Evolutionary conservation across 2,113 vertebrate species (phyloP), one percentile per base, ranked within the genome.

Genomic region (Planiliza haematocheilus): DNA sequence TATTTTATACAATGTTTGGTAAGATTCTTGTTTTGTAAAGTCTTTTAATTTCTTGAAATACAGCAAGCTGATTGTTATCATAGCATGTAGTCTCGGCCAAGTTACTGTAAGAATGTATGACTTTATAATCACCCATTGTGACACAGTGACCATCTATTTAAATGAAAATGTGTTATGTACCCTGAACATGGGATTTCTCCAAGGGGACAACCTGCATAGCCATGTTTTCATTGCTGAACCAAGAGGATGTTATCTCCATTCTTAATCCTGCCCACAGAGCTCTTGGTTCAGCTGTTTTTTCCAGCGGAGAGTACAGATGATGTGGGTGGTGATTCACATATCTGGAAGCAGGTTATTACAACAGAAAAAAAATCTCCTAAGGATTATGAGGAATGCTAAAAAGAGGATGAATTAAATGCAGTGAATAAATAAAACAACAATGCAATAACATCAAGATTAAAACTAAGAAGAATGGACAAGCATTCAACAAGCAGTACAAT

Each of bases 201-300:
- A 30, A 30, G 24, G 2, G 24, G 24, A 10, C 12, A 41, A 41
- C 10, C 37, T 37, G 17, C 56, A 20, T 10, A n/a, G 17, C 17
- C 20, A 7, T 21, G 18, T 7, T 58, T 58, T 59, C 16, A 12
- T 14, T 20, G 55, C 17, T 30, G 53, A 14, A 2, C 16, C 17
- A 49, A 9, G 17, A 49, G 18, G 46, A 49, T 20, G 9, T 4
- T 20, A n/a, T 49, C 8, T 49, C 17, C 46, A 49, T n/a, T 20
- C 46, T 11, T 18, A 49, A 49, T 49, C 46, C 46, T 49, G 46
- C 8, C 46, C 10, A 8, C 8, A 49, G 18, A 20, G 17, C 17
- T 49, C 46, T 49, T 49, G 46, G 12, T 30, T 45, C 39, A 30
- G 58, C 58, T 60, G 58, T 30, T 49, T 49, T n/a, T 49, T 49